phyloP scores from a whole-genome alignment of 2,797 vertebrate species.

The Synaphobranchus kaupii region DNA sequence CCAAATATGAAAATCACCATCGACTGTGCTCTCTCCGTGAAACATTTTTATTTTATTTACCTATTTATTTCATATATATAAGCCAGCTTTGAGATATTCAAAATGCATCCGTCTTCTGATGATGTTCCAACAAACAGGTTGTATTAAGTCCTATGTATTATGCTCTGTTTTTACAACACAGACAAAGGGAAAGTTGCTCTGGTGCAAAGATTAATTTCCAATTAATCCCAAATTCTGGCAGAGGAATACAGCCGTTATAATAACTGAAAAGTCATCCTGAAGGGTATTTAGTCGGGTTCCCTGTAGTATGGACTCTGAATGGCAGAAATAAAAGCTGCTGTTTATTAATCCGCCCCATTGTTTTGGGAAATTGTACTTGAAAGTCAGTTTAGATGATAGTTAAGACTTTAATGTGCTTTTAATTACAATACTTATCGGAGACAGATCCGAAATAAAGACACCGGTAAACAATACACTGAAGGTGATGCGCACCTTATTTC shows the following conservation, averaged over 20 bases:
- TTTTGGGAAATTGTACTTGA: conserved; percentile 79
- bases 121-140: conserved; percentile 62
- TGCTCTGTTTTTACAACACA: conserved; percentile 77
- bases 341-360: conserved; percentile 82
- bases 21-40: conserved; percentile 78
- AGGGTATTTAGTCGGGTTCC: conserved; percentile 86
- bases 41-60: conserved; percentile 52
- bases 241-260: conserved; percentile 78
- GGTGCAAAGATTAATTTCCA: conserved; percentile 84
- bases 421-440: conserved; percentile 68
- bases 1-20: conserved; percentile 77
- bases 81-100: conserved; percentile 1
- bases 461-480: conserved; percentile 72
- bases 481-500: conserved; percentile 56
- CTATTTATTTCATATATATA: background rate
- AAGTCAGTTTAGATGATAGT: conserved; percentile 81
- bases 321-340: conserved; percentile 79
- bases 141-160: conserved; percentile 75
- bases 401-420: conserved; percentile 83
- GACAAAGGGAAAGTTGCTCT: conserved; percentile 84
- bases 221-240: conserved; percentile 86
- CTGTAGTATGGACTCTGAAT: conserved; percentile 77
- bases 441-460: conserved; percentile 75
- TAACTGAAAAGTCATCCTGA: conserved; percentile 85
- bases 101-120: background rate